Evolutionary conservation across 2,888 invertebrate genomes (phyloP), one percentile per base, ranked within the genome.

Genomic region (Quadroppia sp.): DNA sequence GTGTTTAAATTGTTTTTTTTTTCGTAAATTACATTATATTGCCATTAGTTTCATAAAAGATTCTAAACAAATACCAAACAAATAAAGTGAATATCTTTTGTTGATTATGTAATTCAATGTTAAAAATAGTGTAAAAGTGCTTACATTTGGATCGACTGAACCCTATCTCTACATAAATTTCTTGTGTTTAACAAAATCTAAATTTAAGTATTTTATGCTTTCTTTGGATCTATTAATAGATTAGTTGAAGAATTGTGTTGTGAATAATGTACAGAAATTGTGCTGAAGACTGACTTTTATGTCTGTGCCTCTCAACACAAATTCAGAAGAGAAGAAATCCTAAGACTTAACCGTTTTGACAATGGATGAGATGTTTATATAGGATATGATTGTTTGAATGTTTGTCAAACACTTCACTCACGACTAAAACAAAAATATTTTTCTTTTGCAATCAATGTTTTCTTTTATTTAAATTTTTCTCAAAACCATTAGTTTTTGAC

Each of bases 321-420:
- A 36, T 36, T 7, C 36, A 36, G 36, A 53, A 3, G 4, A 1
- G 23, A 25, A 53, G 23, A 23, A 23, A 25, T 23, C 7, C 25
- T 13, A 53, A 3, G 23, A 25, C 53, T 53, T 23, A 23, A 20
- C 53, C 25, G 25, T 53, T 53, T 53, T 53, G 53, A 53, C 53
- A 53, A 53, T 53, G 23, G 53, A 6, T 53, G 20, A 23, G 53
- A 53, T 53, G 53, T 53, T 53, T 53, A 53, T 53, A 25, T 53
- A 23, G 23, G 23, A 23, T 53, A 20, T 53, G 23, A 23, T 53
- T 53, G 53, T 36, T 53, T 53, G 23, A 23, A 23, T 53, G 53
- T 36, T 53, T 53, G 23, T 53, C 23, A 53, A 25, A 53, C 20
- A 53, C 53, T 53, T 53, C 13, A 53, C 4, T 53, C 7, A 53